Evolutionary conservation across 2,888 invertebrate species (phyloP), one percentile per base, ranked within the genome.

Genomic region (Metalampra italica): DNA sequence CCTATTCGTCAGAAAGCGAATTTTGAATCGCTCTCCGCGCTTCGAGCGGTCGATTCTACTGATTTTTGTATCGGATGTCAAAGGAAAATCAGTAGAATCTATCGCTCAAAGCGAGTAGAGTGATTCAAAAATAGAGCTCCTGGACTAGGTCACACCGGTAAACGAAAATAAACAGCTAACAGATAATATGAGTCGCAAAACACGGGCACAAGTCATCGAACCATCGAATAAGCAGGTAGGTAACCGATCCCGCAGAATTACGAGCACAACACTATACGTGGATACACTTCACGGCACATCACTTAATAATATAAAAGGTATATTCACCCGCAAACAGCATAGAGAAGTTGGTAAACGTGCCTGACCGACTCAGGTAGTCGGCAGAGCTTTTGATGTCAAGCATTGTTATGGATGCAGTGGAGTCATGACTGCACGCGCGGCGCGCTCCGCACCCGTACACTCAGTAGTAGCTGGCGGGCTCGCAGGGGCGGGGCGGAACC

Each of bases 301-400:
- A 62, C 51, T 61, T 59, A 55, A 60, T 57, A 60, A 67, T 22
- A 62, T 60, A 66, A 64, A 60, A 64, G 55, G 49, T 49, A 84
- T 82, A 91, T 90, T 91, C 94, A 96, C 96, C 96, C 90, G 96
- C 96, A 91, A 97, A 96, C 77, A 97, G 92, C 97, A 97, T 97
- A 87, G 97, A 96, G 92, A 97, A 95, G 91, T 97, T 97, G 86
- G 96, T 95, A 86, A 97, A 96, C 58, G 96, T 95, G 79, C 96
- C 96, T 81, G 96, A 94, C 90, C 96, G 94, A 90, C 94, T 94
- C 78, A 97, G 92, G 90, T 97, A 96, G 92, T 96, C 96, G 88
- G 96, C 94, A 73, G 96, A 94, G 75, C 94, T 94, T 90, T 97
- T 97, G 79, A 97, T 96, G 92, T 97, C 97, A 90, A 97, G 92